Conservation (phyloP, 1,140 invertebrate genomes). For the Caerostris darwini region DNA sequence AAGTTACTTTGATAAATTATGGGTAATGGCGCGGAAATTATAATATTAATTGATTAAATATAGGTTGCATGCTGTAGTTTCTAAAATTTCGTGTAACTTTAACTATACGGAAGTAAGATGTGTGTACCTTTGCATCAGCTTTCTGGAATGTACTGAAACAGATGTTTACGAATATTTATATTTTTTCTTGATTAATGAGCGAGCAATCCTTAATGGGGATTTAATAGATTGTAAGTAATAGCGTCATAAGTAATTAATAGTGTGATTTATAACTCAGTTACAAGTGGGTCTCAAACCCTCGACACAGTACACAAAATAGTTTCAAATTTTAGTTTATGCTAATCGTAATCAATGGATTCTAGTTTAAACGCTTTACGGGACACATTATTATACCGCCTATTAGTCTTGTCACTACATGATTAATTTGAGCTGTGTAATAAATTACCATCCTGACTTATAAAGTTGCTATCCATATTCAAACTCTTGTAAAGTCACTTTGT, state of each 20-base stretch:
- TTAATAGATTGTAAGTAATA: conserved; percentile 20
- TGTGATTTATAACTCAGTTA: not conserved
- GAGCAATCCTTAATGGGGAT: not conserved
- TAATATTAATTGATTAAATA: too few relatives aligned
- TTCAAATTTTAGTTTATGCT: conserved; percentile 4
- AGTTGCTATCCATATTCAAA: not conserved
- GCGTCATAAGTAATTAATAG: not conserved
- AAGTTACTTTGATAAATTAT: too few relatives aligned
- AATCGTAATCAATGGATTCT: not conserved
- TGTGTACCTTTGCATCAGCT: not conserved
- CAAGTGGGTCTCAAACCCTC: not conserved
- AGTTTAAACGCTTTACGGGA: conserved; percentile 1
- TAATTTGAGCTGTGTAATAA: not conserved
- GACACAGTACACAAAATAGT: not conserved
- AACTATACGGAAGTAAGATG: too few relatives aligned
- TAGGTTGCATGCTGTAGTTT: too few relatives aligned
- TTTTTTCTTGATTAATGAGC: conserved; percentile 41
- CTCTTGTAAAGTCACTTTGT: too few relatives aligned
- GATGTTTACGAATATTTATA: not conserved
- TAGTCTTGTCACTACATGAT: not conserved
- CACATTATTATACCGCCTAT: not conserved
- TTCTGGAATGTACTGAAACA: not conserved
- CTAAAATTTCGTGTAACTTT: too few relatives aligned
- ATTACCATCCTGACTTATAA: not conserved
- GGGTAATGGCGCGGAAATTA: too few relatives aligned